Conservation (phyloP, 2,888 invertebrate species). For the Agapostemon virescens region DNA sequence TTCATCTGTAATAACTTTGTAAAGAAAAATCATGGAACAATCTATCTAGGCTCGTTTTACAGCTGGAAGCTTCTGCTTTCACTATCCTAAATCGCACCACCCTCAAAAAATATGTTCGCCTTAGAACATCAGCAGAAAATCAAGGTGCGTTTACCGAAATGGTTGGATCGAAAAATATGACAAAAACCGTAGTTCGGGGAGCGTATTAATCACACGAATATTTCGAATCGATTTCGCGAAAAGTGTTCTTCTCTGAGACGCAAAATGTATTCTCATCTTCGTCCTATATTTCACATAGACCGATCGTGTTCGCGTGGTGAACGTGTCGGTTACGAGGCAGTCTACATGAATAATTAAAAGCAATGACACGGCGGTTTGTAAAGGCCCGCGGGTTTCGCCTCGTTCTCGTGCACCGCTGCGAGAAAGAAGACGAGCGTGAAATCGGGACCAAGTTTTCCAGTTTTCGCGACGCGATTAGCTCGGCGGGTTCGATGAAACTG, state of each 20-base stretch:
- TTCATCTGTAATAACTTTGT: neutral
- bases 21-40: neutral
- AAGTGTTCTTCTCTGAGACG: neutral
- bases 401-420: constrained; percentile 1
- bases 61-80: neutral
- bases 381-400: neutral
- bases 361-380: neutral
- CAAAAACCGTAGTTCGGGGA: neutral
- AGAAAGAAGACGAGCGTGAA: constrained; percentile 47
- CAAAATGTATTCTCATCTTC: neutral
- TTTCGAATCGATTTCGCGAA: neutral
- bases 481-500: constrained; percentile 2
- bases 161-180: neutral
- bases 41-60: neutral
- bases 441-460: constrained; percentile 48
- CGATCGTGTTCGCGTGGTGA: neutral
- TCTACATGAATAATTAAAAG: constrained; percentile 10
- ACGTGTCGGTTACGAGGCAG: neutral
- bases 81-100: neutral
- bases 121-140: neutral
- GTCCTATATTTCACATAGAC: neutral
- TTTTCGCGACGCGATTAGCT: constrained; percentile 21
- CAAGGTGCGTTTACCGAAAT: neutral
- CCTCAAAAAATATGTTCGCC: neutral
- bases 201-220: neutral